Base-by-base conservation (phyloP, 2,888 invertebrate genomes). In the Microplitis deprimator region DNA sequence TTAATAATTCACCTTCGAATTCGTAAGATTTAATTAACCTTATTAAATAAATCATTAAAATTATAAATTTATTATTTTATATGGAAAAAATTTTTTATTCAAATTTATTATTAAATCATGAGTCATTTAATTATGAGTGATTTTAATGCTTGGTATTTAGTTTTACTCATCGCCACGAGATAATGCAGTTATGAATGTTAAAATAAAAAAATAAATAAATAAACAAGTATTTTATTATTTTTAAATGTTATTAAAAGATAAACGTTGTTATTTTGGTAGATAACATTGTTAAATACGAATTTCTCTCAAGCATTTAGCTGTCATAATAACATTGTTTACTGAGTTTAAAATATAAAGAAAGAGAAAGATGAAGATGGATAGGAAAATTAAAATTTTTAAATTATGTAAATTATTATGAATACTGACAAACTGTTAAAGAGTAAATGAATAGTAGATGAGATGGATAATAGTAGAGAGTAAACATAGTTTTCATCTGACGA, bases 391-490 rank as follows among this genome's bases (percentile, higher is more conserved):
- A 50, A 13, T 50, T 50, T 50, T 50, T 10, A 50, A 50, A 50
- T 50, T 13, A 50, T 13, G 50, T 50, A 10, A 50, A 50, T 50
- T 50, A 50, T 50, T 50, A 50, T 50, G 50, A 50, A 50, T 50
- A 50, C 50, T 13, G 50, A 50, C 50, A 50, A 50, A 50, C 50
- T 50, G 50, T 50, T 50, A 50, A 50, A 50, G 50, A 50, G 50
- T 50, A 50, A 50, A 50, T 50, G 50, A 50, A 64, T 64, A 16
- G 64, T 20, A 20, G 64, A 64, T 64, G 17, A 64, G 64, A 29
- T 20, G 17, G 13, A 13, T 20, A 67, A 38, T 67, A 38, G 16
- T 67, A 5, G 67, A n/a, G 39, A n/a, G 38, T 20, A 67, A 38
- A 17, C 29, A 20, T 13, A 20, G 67, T 38, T 20, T 38, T 67